Percentiles rank a stretch among this genome's conserved stretches.
These are phyloP conservation scores for Osmerus eperlanus DNA, from an alignment of 2,113 vertebrate species.

Conservation along the genomic window DNA sequence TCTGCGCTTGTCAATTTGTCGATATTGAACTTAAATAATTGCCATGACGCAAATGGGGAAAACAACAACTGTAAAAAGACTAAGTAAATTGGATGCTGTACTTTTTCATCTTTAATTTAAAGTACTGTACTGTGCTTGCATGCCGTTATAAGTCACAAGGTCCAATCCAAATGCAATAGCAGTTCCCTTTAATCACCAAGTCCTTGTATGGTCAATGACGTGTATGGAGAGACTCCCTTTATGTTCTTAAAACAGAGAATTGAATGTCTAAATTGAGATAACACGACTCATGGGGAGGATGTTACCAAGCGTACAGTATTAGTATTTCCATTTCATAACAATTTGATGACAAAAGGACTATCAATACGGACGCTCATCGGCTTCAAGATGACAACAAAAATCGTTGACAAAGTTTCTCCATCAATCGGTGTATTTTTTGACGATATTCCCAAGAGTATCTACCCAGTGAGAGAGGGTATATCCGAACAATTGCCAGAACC, in stretches of 20 bases:
- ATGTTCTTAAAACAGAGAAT: conserved; percentile 76
- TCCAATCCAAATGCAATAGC: conserved; percentile 59
- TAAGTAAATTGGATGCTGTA: too few species aligned
- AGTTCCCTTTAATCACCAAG: conserved; percentile 54
- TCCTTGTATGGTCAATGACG: conserved; percentile 91
- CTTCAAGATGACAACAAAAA: conserved; percentile 78
- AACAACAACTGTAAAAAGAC: not conserved
- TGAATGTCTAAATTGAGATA: conserved; percentile 58
- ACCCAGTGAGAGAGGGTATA: conserved; percentile 69
- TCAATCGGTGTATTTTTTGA: conserved; percentile 74
- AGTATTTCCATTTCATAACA: not conserved
- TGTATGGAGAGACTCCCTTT: conserved; percentile 77
- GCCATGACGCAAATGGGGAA: not conserved
- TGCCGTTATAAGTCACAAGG: conserved; percentile 58
- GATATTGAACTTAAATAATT: not conserved
- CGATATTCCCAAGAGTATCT: conserved; percentile 71
- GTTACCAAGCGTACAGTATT: not conserved
- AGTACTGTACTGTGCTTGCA: conserved; percentile 24
- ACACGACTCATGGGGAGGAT: not conserved
- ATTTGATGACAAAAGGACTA: not conserved
- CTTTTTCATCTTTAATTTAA: not conserved
- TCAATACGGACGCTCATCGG: not conserved
- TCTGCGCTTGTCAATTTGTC: not conserved
- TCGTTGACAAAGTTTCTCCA: conserved; percentile 76
- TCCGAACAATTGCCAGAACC: conserved; percentile 60